A percentile compares a stretch with the other conserved stretches of the same genome.
These are phyloP conservation scores for Puffinus mauretanicus DNA, from an alignment of 2,113 vertebrate genomes.

Conservation along the genomic window DNA sequence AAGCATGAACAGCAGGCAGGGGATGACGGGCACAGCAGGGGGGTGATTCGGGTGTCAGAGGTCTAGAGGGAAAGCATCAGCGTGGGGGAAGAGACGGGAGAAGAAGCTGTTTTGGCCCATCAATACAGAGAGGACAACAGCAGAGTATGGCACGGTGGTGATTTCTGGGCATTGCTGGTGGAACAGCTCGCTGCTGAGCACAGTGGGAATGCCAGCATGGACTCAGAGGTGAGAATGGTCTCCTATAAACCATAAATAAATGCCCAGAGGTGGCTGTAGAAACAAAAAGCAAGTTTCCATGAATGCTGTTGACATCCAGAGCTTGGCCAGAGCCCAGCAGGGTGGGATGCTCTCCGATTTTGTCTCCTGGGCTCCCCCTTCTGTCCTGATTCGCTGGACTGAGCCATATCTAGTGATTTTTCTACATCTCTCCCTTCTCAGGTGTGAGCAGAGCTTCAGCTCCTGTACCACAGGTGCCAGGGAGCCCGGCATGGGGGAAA, in stretches of 20 bases:
- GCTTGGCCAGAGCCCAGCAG: neutral
- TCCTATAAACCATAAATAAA: neutral
- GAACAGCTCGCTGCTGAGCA: accelerated
- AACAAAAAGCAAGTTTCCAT: neutral
- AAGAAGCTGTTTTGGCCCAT: neutral
- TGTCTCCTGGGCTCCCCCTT: slow-evolving; percentile 56
- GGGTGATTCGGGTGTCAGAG: neutral
- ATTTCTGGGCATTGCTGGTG: neutral
- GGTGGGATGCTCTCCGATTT: neutral
- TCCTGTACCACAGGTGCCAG: accelerated
- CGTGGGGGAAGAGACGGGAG: accelerated
- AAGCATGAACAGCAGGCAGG: neutral
- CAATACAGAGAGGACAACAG: neutral
- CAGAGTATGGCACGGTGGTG: accelerated
- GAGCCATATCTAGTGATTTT: neutral
- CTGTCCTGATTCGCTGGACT: neutral
- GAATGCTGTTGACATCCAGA: neutral
- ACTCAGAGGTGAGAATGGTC: neutral
- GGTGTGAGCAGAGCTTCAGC: neutral
- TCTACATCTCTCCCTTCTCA: neutral
- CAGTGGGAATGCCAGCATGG: neutral
- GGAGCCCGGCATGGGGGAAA: neutral
- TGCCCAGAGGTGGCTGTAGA: neutral
- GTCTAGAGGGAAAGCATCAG: neutral
- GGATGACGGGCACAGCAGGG: accelerated